Evolutionary conservation across 1,140 invertebrate species (phyloP).

Genomic region (Drosophila nasuta): DNA sequence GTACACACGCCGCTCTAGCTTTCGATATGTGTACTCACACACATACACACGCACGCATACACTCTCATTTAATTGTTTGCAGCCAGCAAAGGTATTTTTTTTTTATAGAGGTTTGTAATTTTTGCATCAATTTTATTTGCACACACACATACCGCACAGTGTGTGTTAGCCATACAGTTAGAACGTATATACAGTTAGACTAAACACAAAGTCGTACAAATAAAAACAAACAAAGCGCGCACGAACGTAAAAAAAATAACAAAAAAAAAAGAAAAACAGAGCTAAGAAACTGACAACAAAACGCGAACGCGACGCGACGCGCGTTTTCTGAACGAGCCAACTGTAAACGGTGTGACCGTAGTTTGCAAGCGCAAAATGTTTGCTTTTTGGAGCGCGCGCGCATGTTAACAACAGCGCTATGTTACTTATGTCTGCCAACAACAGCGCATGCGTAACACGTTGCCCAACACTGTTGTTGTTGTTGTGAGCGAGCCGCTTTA

Average conservation of each 20-base stretch:
- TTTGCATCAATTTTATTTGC: conserved; percentile 33
- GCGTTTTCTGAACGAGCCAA: conserved; percentile 63
- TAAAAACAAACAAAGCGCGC: conserved; percentile 39
- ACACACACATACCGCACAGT: conserved; percentile 29
- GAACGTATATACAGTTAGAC: conserved; percentile 14
- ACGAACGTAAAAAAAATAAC: conserved; percentile 37
- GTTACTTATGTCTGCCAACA: conserved; percentile 12
- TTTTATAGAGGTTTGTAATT: conserved; percentile 32
- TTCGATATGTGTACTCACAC: conserved; percentile 33
- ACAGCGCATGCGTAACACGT: conserved; percentile 50
- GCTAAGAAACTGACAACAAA: conserved; percentile 61
- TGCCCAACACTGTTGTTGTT: conserved; percentile 49
- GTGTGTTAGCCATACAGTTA: conserved; percentile 15
- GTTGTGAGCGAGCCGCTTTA: background rate
- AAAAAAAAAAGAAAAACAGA: conserved; percentile 44
- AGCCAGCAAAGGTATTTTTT: conserved; percentile 58
- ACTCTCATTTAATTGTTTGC: conserved; percentile 62
- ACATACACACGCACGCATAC: conserved; percentile 24
- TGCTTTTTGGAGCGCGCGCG: conserved; percentile 23
- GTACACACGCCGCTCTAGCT: conserved; percentile 52
- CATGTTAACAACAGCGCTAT: conserved; percentile 41
- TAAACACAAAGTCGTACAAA: conserved; percentile 34
- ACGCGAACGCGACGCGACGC: conserved; percentile 68
- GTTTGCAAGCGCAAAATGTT: conserved; percentile 34
- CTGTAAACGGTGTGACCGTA: conserved; percentile 50